Evolutionary conservation across 53 echinoderm and acorn worm genomes (phyloP), one percentile per base, ranked within the genome.

Genomic region (Stichopus horrens): DNA sequence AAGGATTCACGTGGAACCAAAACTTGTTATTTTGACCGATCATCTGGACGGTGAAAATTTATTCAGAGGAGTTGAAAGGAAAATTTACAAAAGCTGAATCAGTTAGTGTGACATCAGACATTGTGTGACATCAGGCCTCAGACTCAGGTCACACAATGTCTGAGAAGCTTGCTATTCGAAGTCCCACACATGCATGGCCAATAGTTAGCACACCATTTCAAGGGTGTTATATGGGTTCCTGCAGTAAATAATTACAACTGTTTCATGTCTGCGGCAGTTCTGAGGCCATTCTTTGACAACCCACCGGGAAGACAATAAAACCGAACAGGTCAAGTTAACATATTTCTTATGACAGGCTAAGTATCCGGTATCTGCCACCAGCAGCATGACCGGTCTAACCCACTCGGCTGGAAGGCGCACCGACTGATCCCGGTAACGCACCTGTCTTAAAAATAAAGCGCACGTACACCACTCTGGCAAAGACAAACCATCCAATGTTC

Each of bases 181-280:
- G 37, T 37, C 37, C 22, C 22, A 75, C 8, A 51, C 51, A 51
- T 75, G 20, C 22, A 18, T 75, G 51, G 22, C 75, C 75, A 75
- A 22, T 51, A 8, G 37, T 37, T 37, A 37, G 37, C 37, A 37
- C 37, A 37, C 37, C 37, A 37, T 37, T 37, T 37, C 20, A 9
- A 13, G 2, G 21, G 55, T n/a, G 57, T 58, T 19, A 13, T 19
- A 55, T 55, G 7, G 56, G 56, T 55, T 80, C 18, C 56, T 55
- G 13, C 53, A 80, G 80, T 56, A 5, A 80, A 80, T 56, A 80
- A 80, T 80, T 80, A 80, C 80, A 80, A 80, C 80, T 80, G 80
- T 80, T 80, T 80, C 80, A 80, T 57, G 80, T 80, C 80, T 80
- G 80, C 80, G 80, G 80, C 80, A 80, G 80, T 80, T 80, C 80